Evolutionary conservation across 2,888 invertebrate species (phyloP).

Genomic region (Drosophila recens): DNA sequence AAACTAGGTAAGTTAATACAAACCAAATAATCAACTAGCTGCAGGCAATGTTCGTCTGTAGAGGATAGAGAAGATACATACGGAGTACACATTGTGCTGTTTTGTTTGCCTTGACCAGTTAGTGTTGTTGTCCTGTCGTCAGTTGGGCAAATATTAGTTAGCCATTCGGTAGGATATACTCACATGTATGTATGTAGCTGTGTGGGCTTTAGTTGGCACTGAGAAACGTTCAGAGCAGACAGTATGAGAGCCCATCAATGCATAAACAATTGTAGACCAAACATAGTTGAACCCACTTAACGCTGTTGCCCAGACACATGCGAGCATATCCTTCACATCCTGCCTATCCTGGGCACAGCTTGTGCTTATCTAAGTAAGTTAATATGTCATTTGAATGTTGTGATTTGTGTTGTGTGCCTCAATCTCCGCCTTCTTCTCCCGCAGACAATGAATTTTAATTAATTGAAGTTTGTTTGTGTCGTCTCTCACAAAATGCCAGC

Average conservation of each 20-base stretch:
- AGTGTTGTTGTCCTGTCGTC: conserved; percentile 43
- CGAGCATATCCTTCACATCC: conserved; percentile 23
- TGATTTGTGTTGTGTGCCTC: conserved; percentile 43
- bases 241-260: conserved; percentile 53
- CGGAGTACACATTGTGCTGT: not conserved
- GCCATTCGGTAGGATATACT: conserved; percentile 32
- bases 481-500: conserved; percentile 21
- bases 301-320: conserved; percentile 17
- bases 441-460: conserved; percentile 76
- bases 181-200: not conserved
- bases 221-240: conserved; percentile 12
- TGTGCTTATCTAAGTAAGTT: conserved; percentile 74
- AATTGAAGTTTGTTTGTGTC: conserved; percentile 68
- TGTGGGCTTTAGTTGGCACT: conserved; percentile 19
- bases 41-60: conserved; percentile 19
- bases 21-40: conserved; percentile 48
- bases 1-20: conserved; percentile 41
- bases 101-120: conserved; percentile 45
- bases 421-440: not conserved
- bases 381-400: conserved; percentile 77
- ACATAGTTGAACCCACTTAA: conserved; percentile 35
- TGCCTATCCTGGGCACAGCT: conserved; percentile 16
- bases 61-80: conserved; percentile 6
- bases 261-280: conserved; percentile 54
- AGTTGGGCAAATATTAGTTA: conserved; percentile 67